A percentile compares a stretch with the other conserved stretches of the same genome.
Conservation (phyloP, 2,113 vertebrate species). For the Tachysurus fulvidraco region DNA sequence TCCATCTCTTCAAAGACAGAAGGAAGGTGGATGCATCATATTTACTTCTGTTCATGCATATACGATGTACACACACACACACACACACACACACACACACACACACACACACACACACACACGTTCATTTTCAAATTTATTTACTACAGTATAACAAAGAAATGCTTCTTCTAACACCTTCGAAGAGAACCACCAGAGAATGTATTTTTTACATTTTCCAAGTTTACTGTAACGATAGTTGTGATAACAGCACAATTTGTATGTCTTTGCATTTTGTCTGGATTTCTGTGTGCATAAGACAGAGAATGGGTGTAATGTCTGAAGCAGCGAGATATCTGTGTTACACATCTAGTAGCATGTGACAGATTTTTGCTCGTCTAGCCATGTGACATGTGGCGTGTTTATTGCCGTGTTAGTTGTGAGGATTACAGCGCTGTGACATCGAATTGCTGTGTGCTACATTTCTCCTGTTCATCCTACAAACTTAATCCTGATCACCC, state of each 20-base stretch:
- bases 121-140: no score
- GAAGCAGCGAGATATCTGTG: background rate
- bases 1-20: constrained; percentile 66
- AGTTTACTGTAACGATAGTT: background rate
- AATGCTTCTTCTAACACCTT: no score
- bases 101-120: background rate
- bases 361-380: background rate
- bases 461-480: background rate
- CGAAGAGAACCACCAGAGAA: background rate
- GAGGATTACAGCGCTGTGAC: background rate
- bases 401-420: background rate
- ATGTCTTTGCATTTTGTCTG: background rate
- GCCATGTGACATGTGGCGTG: background rate
- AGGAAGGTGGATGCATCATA: background rate
- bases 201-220: background rate
- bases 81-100: background rate
- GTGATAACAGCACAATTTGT: background rate
- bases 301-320: background rate
- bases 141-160: no score
- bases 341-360: background rate
- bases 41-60: background rate
- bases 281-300: background rate
- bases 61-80: background rate
- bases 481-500: background rate
- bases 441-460: background rate